These are phyloP conservation scores for Galagoides demidoff DNA, from an alignment of 2,797 vertebrate species.

Conservation along the genomic window DNA sequence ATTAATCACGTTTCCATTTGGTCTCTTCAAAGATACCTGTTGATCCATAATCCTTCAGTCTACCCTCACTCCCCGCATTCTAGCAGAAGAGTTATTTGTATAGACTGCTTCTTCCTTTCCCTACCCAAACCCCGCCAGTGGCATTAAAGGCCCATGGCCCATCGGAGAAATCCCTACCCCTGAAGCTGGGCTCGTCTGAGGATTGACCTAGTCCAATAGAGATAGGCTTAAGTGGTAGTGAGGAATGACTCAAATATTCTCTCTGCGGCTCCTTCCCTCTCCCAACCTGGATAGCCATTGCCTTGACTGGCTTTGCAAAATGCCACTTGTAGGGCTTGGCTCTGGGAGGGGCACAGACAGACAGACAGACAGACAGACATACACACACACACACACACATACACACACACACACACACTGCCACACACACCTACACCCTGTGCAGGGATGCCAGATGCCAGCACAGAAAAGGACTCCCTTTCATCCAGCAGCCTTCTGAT, in stretches of 20 bases:
- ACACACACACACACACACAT: too few relatives aligned
- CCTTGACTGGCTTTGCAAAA: background rate
- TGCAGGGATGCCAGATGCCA: background rate
- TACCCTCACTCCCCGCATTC: background rate
- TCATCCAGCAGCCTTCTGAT: constrained; percentile 63
- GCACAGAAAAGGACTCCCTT: constrained; percentile 55
- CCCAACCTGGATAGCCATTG: background rate
- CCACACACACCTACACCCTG: constrained; percentile 45
- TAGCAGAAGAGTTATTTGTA: background rate
- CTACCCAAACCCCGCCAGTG: background rate
- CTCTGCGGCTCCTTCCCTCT: background rate
- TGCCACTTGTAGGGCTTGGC: background rate
- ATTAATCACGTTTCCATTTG: constrained; percentile 45
- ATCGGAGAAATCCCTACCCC: background rate
- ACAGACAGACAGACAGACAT: background rate
- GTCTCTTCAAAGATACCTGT: constrained; percentile 39
- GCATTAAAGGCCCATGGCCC: background rate
- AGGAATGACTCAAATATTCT: background rate
- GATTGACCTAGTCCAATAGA: background rate
- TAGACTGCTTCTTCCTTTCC: background rate
- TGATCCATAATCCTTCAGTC: background rate
- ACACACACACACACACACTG: background rate
- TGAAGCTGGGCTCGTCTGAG: background rate
- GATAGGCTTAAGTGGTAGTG: background rate
- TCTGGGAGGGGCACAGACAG: constrained; percentile 38